Evolutionary conservation across 2,888 invertebrate genomes (phyloP), one percentile per base, ranked within the genome.

Genomic region (Gymnosoma rotundatum): DNA sequence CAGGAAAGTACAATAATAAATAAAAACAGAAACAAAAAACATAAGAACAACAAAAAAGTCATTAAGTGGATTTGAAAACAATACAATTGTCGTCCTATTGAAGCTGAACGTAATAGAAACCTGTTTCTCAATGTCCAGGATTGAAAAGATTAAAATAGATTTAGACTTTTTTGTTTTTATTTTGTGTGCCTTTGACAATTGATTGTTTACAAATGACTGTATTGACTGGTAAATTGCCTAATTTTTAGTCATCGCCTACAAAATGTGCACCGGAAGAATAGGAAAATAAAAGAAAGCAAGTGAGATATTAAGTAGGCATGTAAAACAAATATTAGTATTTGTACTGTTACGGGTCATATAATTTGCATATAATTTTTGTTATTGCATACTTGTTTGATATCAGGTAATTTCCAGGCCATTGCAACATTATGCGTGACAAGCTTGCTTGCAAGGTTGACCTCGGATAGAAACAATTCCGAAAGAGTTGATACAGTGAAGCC

Each of bases 181-280:
- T 1, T 42, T 52, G 38, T 78, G 21, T 74, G 32, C 52, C 42
- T 54, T 66, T 56, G 20, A 8, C 5, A 50, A 50, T 21, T 69
- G 74, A 36, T 32, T 60, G 12, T 42, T 45, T n/a, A 58, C 38
- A 54, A 36, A 64, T n/a, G 21, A 14, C 20, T 50, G n/a, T 58
- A 32, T n/a, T 58, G 45, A 64, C 14, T 88, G 88, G 87, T 88
- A 88, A 64, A 88, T 90, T 90, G 88, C 89, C 90, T 88, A 90
- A 90, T 89, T 90, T 89, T 87, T 66, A 61, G 84, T 84, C 67
- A 82, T 76, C 74, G 78, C 64, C 56, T 78, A 38, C 38, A 78
- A 75, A 58, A 63, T n/a, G 5, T 36, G 32, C 32, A 66, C n/a
- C 21, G 56, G n/a, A 63, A 42, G 20, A 12, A 25, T 42, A 42